Conservation (phyloP, 2,113 vertebrate species). For the Lamprotornis superbus region DNA sequence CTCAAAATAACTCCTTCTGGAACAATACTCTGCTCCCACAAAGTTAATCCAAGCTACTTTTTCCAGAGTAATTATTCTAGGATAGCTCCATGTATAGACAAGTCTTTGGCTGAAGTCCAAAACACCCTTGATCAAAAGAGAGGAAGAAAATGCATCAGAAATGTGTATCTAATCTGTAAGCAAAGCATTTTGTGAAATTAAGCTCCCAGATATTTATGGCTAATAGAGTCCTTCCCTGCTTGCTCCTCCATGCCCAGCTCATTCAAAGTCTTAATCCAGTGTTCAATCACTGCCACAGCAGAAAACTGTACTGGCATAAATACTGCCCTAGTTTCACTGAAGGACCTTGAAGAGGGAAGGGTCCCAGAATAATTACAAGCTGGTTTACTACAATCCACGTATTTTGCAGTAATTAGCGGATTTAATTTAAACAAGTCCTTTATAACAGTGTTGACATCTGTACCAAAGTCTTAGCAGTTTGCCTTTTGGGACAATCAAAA, state of each 20-base stretch:
- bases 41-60: slow-evolving; percentile 43
- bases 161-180: not conserved
- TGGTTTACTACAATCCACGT: not conserved
- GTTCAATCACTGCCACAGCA: not conserved
- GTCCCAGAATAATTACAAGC: not conserved
- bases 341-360: not conserved
- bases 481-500: not conserved
- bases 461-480: not conserved
- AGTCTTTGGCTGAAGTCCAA: slow-evolving; percentile 19
- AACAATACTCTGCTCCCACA: not conserved
- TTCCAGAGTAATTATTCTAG: slow-evolving; percentile 22
- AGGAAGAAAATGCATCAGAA: not conserved
- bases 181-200: slow-evolving; percentile 21
- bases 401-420: slow-evolving; percentile 27
- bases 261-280: slow-evolving; percentile 19
- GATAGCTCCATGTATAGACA: not conserved
- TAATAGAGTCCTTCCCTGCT: not conserved
- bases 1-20: not conserved
- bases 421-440: slow-evolving; percentile 1
- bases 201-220: not conserved
- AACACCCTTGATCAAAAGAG: not conserved
- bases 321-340: not conserved
- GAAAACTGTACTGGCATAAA: not conserved
- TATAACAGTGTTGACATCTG: not conserved
- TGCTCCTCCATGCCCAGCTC: not conserved